These are phyloP conservation scores for Sebastes reedi DNA, from an alignment of 2,797 vertebrate species.

Conservation along the genomic window DNA sequence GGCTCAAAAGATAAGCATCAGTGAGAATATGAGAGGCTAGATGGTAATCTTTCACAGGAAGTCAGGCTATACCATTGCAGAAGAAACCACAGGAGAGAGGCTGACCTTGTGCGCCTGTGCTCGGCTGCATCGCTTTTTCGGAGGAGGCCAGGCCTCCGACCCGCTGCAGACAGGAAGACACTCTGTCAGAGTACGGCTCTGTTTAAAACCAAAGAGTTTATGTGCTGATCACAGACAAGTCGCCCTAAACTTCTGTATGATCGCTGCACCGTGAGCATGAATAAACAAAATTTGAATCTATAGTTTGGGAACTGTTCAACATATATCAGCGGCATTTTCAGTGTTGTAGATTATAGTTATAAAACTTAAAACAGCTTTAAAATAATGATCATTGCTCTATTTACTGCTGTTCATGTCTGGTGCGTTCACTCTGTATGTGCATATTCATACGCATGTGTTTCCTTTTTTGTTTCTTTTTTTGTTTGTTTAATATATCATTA, in stretches of 20 bases:
- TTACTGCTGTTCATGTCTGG: too few relatives aligned
- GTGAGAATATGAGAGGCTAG: slow-evolving; percentile 75
- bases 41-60: slow-evolving; percentile 80
- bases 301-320: not conserved
- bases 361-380: not conserved
- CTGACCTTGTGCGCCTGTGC: slow-evolving; percentile 74
- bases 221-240: not conserved
- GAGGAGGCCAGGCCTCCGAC: slow-evolving; percentile 34
- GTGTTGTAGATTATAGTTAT: not conserved
- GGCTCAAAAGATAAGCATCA: slow-evolving; percentile 79
- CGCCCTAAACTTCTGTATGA: not conserved
- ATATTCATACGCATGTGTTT: too few relatives aligned
- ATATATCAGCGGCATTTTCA: not conserved
- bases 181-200: not conserved
- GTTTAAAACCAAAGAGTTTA: slow-evolving; percentile 6
- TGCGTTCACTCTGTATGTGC: too few relatives aligned
- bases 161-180: slow-evolving; percentile 52
- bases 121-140: slow-evolving; percentile 46
- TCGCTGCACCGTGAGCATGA: not conserved
- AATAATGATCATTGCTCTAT: not conserved
- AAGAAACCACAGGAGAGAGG: slow-evolving; percentile 76
- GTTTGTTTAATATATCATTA: too few relatives aligned
- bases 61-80: slow-evolving; percentile 72
- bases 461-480: too few relatives aligned
- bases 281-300: not conserved